Evolutionary conservation across 2,888 invertebrate genomes (phyloP).

Genomic region (Agonopterix subpropinquella): DNA sequence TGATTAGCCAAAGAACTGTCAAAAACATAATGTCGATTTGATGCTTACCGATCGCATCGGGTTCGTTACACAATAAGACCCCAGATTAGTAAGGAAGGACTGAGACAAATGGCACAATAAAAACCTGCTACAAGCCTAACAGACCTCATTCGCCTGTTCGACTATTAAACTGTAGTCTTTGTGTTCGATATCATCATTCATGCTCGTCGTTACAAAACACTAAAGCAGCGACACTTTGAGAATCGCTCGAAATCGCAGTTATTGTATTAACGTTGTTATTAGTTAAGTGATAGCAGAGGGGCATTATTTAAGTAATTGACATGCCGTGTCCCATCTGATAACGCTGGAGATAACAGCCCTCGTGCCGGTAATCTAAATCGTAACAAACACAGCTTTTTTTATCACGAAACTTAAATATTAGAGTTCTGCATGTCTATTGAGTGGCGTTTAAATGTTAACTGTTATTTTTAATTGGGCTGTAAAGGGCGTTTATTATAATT

Average conservation of each 20-base stretch:
- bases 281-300: constrained; percentile 48
- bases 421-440: neutral
- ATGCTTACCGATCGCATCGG: no score
- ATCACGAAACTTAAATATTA: constrained; percentile 11
- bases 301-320: constrained; percentile 40
- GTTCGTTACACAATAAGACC: no score
- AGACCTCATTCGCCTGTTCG: no score
- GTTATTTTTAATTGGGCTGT: neutral
- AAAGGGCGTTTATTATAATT: no score
- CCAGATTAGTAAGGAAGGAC: no score
- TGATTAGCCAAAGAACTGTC: no score
- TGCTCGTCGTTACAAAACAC: no score
- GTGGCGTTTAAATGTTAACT: neutral
- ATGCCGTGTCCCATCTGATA: constrained; percentile 53
- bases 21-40: no score
- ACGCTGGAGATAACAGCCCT: constrained; percentile 16
- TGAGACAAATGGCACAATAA: no score
- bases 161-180: no score
- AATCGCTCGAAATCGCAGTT: constrained; percentile 25
- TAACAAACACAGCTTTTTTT: constrained; percentile 16
- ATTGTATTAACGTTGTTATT: constrained; percentile 39
- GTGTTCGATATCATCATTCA: no score
- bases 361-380: constrained; percentile 44
- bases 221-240: constrained; percentile 29
- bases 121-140: no score